These are phyloP conservation scores for Hydrotaea cyrtoneurina DNA, from an alignment of 2,888 invertebrate species.

Conservation along the genomic window DNA sequence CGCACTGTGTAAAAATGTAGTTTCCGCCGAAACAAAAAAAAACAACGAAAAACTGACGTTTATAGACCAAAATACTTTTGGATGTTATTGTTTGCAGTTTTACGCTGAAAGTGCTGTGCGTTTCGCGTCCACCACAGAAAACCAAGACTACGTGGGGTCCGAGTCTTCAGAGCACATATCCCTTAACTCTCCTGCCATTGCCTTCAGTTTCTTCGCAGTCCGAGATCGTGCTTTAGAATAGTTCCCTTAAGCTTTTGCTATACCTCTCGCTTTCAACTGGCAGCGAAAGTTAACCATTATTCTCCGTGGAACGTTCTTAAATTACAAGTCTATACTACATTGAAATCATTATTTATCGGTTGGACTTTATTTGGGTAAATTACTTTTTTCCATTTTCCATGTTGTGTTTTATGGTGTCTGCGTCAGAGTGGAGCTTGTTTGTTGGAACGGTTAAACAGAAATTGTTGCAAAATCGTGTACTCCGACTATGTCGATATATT, in stretches of 20 bases:
- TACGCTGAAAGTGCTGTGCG: background rate
- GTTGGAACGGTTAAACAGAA: background rate
- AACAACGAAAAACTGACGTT: background rate
- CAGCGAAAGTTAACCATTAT: background rate
- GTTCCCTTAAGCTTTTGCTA: background rate
- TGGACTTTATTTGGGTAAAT: conserved; percentile 23
- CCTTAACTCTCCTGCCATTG: too few species aligned
- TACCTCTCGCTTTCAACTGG: background rate
- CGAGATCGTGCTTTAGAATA: background rate
- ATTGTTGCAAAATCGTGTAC: background rate
- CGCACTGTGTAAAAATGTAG: background rate
- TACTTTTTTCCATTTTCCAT: conserved; percentile 1
- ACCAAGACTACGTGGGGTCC: background rate
- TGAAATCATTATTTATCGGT: conserved; percentile 26
- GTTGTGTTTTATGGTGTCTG: conserved; percentile 31
- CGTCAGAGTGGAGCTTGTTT: background rate
- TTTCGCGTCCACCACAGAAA: background rate
- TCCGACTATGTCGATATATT: background rate
- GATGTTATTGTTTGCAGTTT: conserved; percentile 10
- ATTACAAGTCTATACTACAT: conserved; percentile 5
- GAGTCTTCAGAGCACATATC: too few species aligned
- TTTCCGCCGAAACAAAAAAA: background rate
- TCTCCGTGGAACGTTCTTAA: background rate
- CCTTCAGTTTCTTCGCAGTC: too few species aligned
- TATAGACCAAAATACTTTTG: background rate